Evolutionary conservation across 2,113 vertebrate genomes (phyloP).

Genomic region (Neogobius melanostomus): DNA sequence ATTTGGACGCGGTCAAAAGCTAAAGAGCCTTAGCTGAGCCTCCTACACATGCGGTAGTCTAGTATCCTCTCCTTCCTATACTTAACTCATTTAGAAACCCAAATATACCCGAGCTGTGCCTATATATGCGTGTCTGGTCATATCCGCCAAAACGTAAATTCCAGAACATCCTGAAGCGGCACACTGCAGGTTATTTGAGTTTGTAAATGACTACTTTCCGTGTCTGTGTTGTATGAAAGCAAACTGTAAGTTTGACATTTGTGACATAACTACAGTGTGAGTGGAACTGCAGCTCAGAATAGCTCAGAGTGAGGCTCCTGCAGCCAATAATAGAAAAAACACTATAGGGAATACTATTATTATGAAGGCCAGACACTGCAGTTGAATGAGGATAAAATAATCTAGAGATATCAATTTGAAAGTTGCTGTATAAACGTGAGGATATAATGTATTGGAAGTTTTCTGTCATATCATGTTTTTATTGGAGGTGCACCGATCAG

Average conservation of each 20-base stretch:
- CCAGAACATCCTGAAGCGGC: neutral
- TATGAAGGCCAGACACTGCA: no score
- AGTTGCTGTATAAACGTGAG: no score
- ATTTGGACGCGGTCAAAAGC: no score
- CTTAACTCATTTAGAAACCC: slow-evolving; percentile 15
- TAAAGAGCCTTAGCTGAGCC: neutral
- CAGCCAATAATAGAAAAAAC: no score
- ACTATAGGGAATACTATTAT: no score
- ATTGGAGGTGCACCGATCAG: no score
- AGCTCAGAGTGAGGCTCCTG: neutral
- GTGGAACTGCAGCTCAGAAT: neutral
- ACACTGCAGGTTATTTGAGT: neutral
- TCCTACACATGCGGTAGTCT: slow-evolving; percentile 1
- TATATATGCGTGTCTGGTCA: slow-evolving; percentile 1
- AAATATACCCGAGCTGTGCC: neutral
- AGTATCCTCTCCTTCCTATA: slow-evolving; percentile 9
- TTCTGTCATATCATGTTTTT: no score
- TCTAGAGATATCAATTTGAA: no score
- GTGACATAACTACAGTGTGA: neutral
- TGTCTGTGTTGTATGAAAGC: no score
- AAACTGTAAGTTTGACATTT: no score
- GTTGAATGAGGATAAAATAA: no score
- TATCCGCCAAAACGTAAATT: neutral
- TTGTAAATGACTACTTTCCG: neutral
- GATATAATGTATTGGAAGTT: no score